phyloP scores from a whole-genome alignment of 2,113 vertebrate genomes.

The Gymnarchus niloticus region DNA sequence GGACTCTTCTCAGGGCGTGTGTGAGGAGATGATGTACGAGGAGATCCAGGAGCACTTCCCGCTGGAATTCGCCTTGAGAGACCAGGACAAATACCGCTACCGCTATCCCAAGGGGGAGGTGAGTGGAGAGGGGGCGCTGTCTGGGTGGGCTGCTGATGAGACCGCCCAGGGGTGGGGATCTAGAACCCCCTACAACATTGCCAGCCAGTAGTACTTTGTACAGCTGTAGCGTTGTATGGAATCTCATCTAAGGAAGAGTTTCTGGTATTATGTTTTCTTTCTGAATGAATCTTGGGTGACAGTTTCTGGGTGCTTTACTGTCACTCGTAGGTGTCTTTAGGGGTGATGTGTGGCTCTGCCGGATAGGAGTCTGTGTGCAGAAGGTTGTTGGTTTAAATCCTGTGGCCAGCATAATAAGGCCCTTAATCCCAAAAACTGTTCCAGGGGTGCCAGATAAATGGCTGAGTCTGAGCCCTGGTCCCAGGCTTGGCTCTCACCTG shows the following conservation, averaged over 20 bases:
- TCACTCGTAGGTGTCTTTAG: too few relatives aligned
- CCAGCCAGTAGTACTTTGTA: not conserved
- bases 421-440: too few relatives aligned
- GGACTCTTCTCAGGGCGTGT: constrained; percentile 72
- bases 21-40: constrained; percentile 96
- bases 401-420: too few relatives aligned
- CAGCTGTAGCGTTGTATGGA: not conserved
- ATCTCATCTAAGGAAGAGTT: not conserved
- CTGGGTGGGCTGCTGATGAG: not conserved
- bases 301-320: too few relatives aligned
- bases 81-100: constrained; percentile 98
- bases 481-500: too few relatives aligned
- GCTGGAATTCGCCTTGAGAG: constrained; percentile 89
- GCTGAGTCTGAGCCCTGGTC: too few relatives aligned
- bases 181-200: not conserved
- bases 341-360: too few relatives aligned
- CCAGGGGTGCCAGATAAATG: too few relatives aligned
- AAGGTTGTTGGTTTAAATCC: too few relatives aligned
- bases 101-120: constrained; percentile 98
- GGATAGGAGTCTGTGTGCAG: too few relatives aligned
- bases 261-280: not conserved
- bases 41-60: constrained; percentile 90
- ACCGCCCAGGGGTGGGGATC: too few relatives aligned
- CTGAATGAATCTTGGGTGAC: not conserved
- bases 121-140: constrained; percentile 22